Evolutionary conservation across 2,888 invertebrate genomes (phyloP), one percentile per base, ranked within the genome.

Genomic region (Dorcus parallelipipedus): DNA sequence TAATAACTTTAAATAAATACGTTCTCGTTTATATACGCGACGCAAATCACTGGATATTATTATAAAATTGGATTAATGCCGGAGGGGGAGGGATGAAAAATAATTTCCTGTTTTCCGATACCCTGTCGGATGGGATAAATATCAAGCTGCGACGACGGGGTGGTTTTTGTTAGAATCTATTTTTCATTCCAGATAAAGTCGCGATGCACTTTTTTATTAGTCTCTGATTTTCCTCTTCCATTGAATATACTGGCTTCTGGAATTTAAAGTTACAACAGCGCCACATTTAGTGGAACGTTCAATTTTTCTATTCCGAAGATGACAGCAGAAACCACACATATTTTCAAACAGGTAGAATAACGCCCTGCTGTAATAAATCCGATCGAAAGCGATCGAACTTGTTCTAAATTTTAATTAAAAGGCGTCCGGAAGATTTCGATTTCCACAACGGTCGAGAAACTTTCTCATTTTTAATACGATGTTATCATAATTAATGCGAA

Each of bases 41-140:
- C 55, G 50, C 49, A 55, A 42, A 55, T 50, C 10, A 33, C 38
- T 9, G 42, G 49, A 43, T 42, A 43, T 55, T 55, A 55, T 49
- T 45, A 52, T 56, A 56, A 56, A 56, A 56, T 56, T 56, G 43
- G 50, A 56, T 56, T 56, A 56, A 23, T 51, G n/a, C 47, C 38
- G 56, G 51, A 51, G 52, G 50, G 20, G 56, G 50, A 56, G 56
- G 45, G 51, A 56, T 52, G 56, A 56, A 56, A 56, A 56, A 56
- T 56, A 56, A 56, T 56, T 56, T 56, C 56, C 56, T 56, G 38
- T 42, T 52, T 38, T 51, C 56, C 10, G 42, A 42, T 42, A 42
- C 9, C 3, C 10, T 14, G 42, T 17, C 10, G 42, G 10, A 42
- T 9, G 14, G 42, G 14, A 42, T 42, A 42, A 42, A 42, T 42